phyloP scores from a whole-genome alignment of 2,113 vertebrate genomes.

The Setophaga coronata region DNA sequence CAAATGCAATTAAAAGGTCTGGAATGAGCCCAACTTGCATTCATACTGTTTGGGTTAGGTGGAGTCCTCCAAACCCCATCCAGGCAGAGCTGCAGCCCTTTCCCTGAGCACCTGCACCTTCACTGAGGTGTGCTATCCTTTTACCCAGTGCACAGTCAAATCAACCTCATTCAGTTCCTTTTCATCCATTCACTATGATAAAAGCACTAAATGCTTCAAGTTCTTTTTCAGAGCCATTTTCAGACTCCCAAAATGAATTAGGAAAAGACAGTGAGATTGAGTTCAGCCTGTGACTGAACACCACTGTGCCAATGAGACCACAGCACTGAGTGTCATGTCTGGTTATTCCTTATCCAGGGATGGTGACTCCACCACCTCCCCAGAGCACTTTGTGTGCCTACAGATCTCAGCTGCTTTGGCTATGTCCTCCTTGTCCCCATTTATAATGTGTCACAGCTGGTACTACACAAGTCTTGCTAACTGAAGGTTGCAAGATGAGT shows the following conservation, averaged over 20 bases:
- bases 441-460: background rate
- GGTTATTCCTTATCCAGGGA: background rate
- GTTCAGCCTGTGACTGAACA: background rate
- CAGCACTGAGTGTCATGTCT: background rate
- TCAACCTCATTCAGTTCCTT: background rate
- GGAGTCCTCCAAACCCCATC: background rate
- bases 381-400: background rate
- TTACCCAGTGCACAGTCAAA: background rate
- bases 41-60: background rate
- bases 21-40: background rate
- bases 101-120: background rate
- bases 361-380: accelerated
- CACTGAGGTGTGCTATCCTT: background rate
- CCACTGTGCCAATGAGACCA: background rate
- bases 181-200: background rate
- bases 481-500: background rate
- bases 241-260: background rate
- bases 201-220: background rate
- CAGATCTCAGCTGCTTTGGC: background rate
- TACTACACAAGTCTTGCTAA: background rate
- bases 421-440: background rate
- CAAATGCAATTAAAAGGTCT: background rate
- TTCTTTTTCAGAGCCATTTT: background rate
- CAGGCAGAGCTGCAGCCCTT: background rate
- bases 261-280: background rate